Evolutionary conservation across 2,888 invertebrate species (phyloP).

Genomic region (Cinara cedri): DNA sequence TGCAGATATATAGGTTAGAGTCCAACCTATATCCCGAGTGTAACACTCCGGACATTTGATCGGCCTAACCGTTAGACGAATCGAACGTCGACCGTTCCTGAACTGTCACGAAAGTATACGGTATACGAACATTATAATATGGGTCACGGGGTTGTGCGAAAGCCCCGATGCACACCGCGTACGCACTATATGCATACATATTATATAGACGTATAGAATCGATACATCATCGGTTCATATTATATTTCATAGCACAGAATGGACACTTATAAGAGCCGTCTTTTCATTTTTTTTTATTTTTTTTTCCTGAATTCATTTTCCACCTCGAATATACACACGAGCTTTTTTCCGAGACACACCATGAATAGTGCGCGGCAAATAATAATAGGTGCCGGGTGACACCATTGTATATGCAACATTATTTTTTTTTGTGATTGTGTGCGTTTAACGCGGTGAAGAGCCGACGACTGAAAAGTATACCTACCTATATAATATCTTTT

Average conservation of each 20-base stretch:
- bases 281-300: conserved; percentile 11
- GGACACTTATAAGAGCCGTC: conserved; percentile 26
- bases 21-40: background rate
- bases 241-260: background rate
- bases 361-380: conserved; percentile 5
- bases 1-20: background rate
- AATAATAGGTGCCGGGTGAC: conserved; percentile 54
- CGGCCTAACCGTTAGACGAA: background rate
- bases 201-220: conserved; percentile 1
- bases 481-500: background rate
- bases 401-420: conserved; percentile 43
- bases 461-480: conserved; percentile 18
- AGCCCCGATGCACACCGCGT: background rate
- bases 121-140: too few species aligned
- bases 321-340: background rate
- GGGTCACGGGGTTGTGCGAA: too few species aligned
- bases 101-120: background rate
- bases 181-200: too few species aligned
- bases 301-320: too few species aligned
- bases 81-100: background rate
- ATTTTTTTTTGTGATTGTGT: background rate
- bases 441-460: background rate
- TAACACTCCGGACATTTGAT: too few species aligned
- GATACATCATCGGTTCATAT: conserved; percentile 26
- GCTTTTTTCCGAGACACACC: background rate